Evolutionary conservation across 2,113 vertebrate genomes (phyloP).

Genomic region (Dromaius novaehollandiae): DNA sequence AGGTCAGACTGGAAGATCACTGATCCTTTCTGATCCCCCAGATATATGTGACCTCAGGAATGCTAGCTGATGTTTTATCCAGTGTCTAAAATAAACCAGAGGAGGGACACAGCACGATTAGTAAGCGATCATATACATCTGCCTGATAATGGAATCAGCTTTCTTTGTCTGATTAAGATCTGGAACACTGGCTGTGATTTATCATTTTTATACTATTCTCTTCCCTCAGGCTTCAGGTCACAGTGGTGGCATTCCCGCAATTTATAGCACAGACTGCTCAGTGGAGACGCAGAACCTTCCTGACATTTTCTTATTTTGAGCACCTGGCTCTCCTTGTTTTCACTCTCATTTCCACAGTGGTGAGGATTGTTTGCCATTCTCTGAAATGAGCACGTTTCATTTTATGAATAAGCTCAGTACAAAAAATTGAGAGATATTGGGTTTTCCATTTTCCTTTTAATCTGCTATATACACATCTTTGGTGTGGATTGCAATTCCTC

Average conservation of each 20-base stretch:
- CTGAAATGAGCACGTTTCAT: not conserved
- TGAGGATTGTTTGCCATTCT: conserved; percentile 47
- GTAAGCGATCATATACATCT: conserved; percentile 66
- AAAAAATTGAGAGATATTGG: not conserved
- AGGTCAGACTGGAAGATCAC: not conserved
- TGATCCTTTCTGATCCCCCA: rapidly evolving
- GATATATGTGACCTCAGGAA: not conserved
- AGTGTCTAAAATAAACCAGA: not conserved
- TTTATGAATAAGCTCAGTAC: conserved; percentile 3
- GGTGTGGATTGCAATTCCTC: conserved; percentile 8
- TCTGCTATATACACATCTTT: not conserved
- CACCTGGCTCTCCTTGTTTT: conserved; percentile 74
- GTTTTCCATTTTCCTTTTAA: not conserved
- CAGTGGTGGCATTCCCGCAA: conserved; percentile 70
- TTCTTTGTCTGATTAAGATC: conserved; percentile 80
- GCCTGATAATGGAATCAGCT: conserved; percentile 73
- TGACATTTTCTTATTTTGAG: conserved; percentile 72
- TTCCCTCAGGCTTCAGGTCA: conserved; percentile 77
- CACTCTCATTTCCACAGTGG: conserved; percentile 32
- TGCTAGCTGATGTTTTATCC: not conserved
- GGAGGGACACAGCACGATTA: conserved; percentile 58
- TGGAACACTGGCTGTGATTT: conserved; percentile 74
- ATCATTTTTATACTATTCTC: conserved; percentile 81
- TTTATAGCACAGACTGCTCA: conserved; percentile 67
- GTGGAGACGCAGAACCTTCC: conserved; percentile 68